These are phyloP conservation scores for Atopsyche davidsoni DNA, from an alignment of 1,140 invertebrate genomes.

Conservation along the genomic window DNA sequence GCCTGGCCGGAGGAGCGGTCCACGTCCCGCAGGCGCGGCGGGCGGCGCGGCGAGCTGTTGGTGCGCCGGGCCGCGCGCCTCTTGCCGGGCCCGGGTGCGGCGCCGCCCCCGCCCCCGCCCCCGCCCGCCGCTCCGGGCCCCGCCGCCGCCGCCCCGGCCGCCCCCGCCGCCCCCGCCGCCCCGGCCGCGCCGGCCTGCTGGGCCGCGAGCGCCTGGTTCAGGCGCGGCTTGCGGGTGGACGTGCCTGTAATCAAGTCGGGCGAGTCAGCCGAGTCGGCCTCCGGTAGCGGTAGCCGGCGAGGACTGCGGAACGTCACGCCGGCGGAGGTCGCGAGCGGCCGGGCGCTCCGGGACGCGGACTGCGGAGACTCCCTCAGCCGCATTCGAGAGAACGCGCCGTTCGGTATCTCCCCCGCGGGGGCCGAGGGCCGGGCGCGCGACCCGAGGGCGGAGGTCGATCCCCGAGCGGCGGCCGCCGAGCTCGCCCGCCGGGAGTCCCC, in stretches of 20 bases:
- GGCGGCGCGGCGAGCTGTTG: slow-evolving; percentile 35
- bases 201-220: slow-evolving; percentile 91
- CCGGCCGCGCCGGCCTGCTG: slow-evolving; percentile 69
- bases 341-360: no score
- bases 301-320: no score
- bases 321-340: no score
- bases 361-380: no score
- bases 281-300: no score
- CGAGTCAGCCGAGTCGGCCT: no score
- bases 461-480: neutral
- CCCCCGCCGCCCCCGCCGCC: slow-evolving; percentile 50
- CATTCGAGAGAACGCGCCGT: no score
- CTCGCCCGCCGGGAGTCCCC: neutral
- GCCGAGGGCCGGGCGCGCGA: no score
- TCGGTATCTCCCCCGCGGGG: no score
- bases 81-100: slow-evolving; percentile 41
- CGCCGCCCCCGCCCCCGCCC: slow-evolving; percentile 47
- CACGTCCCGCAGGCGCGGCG: slow-evolving; percentile 82
- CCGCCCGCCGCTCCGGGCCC: slow-evolving; percentile 56
- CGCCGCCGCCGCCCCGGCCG: slow-evolving; percentile 73
- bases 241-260: slow-evolving; percentile 55
- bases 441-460: no score
- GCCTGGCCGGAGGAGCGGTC: slow-evolving; percentile 83
- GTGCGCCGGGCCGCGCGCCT: slow-evolving; percentile 21
- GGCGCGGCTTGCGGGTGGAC: slow-evolving; percentile 82